Base-by-base conservation (phyloP, 1,140 invertebrate genomes). In the Camponotus pennsylvanicus region DNA sequence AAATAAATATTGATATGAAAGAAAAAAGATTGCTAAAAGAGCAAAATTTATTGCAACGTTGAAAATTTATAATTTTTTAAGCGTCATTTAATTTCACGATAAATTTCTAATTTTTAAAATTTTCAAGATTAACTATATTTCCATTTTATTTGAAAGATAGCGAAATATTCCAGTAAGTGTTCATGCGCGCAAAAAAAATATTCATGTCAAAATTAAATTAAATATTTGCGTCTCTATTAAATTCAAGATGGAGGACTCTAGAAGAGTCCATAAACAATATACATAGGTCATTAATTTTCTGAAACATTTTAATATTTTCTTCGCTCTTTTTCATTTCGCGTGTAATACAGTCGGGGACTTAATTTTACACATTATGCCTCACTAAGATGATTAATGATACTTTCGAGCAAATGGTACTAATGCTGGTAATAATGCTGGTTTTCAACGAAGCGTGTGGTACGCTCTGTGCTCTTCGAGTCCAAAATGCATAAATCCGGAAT, bases 351-450 rank as follows among this genome's bases (percentile, higher is more conserved):
- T 42, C 34, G 15, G 27, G 0, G 55, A 59, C 59, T 73, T 73
- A 83, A 83, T 73, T 83, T 63, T 83, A 73, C 69, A 49, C 18
- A 73, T 61, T 59, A 61, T 61, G 69, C 40, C 42, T 49, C 57
- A 18, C 69, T 21, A 45, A 45, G 67, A 73, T 83, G 79, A 83
- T 83, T 83, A 83, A 83, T 83, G 69, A 73, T n/a, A 40, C 13
- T 34, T 1, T 3, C 69, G 79, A 49, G 55, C 57, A 52, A 52
- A 52, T 52, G 15, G 49, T 18, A 52, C 49, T 27, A 27, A 27
- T 27, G 0, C 27, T 52, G 49, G 49, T 15, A 18, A 32, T 34
- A 55, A 18, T 55, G 18, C 32, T n/a, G 45, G 45, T 34, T 71
- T 27, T 77, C n/a, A 15, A 21, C 67, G 64, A 15, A 79, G 67